Conservation (phyloP, 2,888 invertebrate species). For the Patella ulyssiponensis region DNA sequence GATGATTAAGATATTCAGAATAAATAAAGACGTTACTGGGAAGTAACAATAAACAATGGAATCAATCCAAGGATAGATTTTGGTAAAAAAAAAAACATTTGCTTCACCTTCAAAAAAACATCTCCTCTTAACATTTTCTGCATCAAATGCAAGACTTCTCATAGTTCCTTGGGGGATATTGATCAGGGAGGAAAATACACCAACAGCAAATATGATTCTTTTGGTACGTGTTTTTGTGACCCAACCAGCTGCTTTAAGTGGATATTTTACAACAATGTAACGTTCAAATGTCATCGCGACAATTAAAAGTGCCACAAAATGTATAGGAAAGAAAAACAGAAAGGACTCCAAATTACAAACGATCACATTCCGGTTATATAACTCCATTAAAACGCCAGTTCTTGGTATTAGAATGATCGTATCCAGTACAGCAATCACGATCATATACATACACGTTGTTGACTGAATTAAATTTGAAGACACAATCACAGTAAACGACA, state of each 20-base stretch:
- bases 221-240: constrained; percentile 15
- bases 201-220: constrained; percentile 15
- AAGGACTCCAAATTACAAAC: constrained; percentile 28
- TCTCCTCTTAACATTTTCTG: background rate
- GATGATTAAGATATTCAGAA: constrained; percentile 34
- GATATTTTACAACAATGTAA: constrained; percentile 34
- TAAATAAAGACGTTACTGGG: constrained; percentile 26
- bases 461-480: constrained; percentile 18
- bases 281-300: constrained; percentile 37
- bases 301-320: constrained; percentile 30
- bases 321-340: constrained; percentile 33
- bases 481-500: constrained; percentile 26
- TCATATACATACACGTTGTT: constrained; percentile 35
- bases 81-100: constrained; percentile 25
- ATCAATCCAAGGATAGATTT: constrained; percentile 37
- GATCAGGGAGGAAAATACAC: constrained; percentile 19
- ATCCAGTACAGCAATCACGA: constrained; percentile 31
- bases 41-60: constrained; percentile 35
- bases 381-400: constrained; percentile 16
- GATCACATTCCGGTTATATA: constrained; percentile 17
- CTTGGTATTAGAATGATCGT: constrained; percentile 25
- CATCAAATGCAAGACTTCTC: background rate
- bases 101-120: constrained; percentile 17
- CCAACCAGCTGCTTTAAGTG: constrained; percentile 21
- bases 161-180: constrained; percentile 32